phyloP scores from a whole-genome alignment of 2,797 vertebrate species.

The Hydrolagus colliei region DNA sequence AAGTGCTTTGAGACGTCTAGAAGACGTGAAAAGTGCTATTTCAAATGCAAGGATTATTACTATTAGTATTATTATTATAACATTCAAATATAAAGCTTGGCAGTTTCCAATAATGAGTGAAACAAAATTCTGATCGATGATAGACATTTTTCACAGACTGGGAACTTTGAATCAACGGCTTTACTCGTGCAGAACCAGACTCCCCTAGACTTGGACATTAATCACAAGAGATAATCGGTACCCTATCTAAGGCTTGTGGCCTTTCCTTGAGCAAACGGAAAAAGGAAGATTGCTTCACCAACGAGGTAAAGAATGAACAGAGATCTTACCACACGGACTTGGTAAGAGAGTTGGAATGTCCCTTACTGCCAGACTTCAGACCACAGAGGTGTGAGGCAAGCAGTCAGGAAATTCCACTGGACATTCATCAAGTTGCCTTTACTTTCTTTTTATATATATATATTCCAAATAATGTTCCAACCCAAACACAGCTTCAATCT shows the following conservation, averaged over 20 bases:
- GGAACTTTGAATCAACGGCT: neutral
- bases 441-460: slow-evolving; percentile 13
- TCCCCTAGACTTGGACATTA: neutral
- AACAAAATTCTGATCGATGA: neutral
- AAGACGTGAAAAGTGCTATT: too few species aligned
- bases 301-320: slow-evolving; percentile 17
- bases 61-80: neutral
- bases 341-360: slow-evolving; percentile 31
- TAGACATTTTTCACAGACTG: neutral
- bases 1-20: too few species aligned
- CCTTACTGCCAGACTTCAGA: slow-evolving; percentile 5
- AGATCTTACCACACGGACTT: neutral
- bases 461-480: slow-evolving; percentile 7
- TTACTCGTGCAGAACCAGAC: neutral
- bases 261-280: neutral
- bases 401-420: slow-evolving; percentile 20
- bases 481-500: neutral
- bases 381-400: slow-evolving; percentile 11
- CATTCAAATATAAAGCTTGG: neutral
- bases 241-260: slow-evolving; percentile 14
- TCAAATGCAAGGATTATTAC: too few species aligned
- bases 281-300: slow-evolving; percentile 6
- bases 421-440: slow-evolving; percentile 21
- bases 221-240: slow-evolving; percentile 12
- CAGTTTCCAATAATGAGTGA: neutral